A percentile compares a stretch with the other conserved stretches of the same genome.
phyloP scores from a whole-genome alignment of 2,797 vertebrate species.

The Sciaenops ocellatus region DNA sequence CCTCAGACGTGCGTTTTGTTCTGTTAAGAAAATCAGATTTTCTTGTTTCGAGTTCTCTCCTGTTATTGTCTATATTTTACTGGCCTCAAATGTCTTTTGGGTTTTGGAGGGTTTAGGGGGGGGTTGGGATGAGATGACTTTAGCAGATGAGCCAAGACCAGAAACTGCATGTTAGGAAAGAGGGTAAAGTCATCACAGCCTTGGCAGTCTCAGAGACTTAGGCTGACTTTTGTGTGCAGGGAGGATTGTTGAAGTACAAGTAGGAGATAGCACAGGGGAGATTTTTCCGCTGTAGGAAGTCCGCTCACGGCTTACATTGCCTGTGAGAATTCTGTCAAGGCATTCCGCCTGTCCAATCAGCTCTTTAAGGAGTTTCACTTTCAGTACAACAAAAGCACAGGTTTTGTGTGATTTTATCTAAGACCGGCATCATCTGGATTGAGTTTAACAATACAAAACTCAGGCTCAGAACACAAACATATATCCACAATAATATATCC shows the following conservation, averaged over 20 bases:
- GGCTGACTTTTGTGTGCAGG: slow-evolving; percentile 44
- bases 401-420: slow-evolving; percentile 10
- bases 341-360: slow-evolving; percentile 35
- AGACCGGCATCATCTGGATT: neutral
- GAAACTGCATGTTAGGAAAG: slow-evolving; percentile 62
- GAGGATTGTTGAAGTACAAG: slow-evolving; percentile 58
- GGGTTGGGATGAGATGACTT: slow-evolving; percentile 65
- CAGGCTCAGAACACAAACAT: neutral
- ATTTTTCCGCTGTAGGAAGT: slow-evolving; percentile 72
- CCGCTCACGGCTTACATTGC: slow-evolving; percentile 62
- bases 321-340: slow-evolving; percentile 47
- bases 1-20: slow-evolving; percentile 8
- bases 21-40: slow-evolving; percentile 42
- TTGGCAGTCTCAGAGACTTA: slow-evolving; percentile 59
- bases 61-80: slow-evolving; percentile 61
- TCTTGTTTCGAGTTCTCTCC: slow-evolving; percentile 53
- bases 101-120: slow-evolving; percentile 10
- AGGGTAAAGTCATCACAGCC: slow-evolving; percentile 59
- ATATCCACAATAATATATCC: neutral
- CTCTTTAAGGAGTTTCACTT: slow-evolving; percentile 31
- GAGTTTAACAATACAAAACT: neutral
- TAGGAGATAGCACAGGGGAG: slow-evolving; percentile 57
- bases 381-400: slow-evolving; percentile 4
- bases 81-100: slow-evolving; percentile 48
- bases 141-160: slow-evolving; percentile 71